A percentile compares a stretch with the other conserved stretches of the same genome.
These are phyloP conservation scores for Euwallacea similis DNA, from an alignment of 1,140 invertebrate species.

Conservation along the genomic window DNA sequence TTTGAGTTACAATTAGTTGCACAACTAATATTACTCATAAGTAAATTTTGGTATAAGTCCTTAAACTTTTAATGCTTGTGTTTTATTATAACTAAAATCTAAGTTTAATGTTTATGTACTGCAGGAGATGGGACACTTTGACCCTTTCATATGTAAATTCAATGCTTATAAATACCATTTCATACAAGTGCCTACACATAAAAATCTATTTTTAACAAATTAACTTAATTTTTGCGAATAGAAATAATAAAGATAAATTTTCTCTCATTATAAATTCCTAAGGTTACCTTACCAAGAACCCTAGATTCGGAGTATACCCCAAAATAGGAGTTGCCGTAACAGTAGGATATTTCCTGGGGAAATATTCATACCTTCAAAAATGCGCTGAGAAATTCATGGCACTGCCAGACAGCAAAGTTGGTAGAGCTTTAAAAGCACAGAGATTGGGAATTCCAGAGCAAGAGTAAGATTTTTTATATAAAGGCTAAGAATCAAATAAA, in stretches of 20 bases:
- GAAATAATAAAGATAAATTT: neutral
- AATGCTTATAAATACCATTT: neutral
- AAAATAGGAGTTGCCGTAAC: slow-evolving; percentile 66
- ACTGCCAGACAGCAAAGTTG: slow-evolving; percentile 64
- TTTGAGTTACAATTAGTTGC: too few species aligned
- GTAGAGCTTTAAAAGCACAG: slow-evolving; percentile 61
- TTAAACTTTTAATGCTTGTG: too few species aligned
- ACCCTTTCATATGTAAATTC: too few species aligned
- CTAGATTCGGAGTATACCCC: slow-evolving; percentile 65
- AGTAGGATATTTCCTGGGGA: slow-evolving; percentile 74
- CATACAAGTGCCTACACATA: neutral
- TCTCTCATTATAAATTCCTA: slow-evolving; percentile 3
- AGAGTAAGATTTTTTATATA: slow-evolving; percentile 41
- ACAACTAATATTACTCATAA: too few species aligned
- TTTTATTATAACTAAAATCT: too few species aligned
- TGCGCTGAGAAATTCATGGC: slow-evolving; percentile 77
- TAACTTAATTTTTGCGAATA: neutral
- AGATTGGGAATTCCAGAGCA: slow-evolving; percentile 53
- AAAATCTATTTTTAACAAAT: neutral
- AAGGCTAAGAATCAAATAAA: neutral
- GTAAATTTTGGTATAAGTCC: too few species aligned
- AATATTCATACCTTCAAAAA: slow-evolving; percentile 71
- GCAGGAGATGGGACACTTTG: too few species aligned
- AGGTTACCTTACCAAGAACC: slow-evolving; percentile 59
- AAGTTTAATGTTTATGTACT: too few species aligned